Evolutionary conservation across 2,888 invertebrate species (phyloP).

Genomic region (Philaethria dido): DNA sequence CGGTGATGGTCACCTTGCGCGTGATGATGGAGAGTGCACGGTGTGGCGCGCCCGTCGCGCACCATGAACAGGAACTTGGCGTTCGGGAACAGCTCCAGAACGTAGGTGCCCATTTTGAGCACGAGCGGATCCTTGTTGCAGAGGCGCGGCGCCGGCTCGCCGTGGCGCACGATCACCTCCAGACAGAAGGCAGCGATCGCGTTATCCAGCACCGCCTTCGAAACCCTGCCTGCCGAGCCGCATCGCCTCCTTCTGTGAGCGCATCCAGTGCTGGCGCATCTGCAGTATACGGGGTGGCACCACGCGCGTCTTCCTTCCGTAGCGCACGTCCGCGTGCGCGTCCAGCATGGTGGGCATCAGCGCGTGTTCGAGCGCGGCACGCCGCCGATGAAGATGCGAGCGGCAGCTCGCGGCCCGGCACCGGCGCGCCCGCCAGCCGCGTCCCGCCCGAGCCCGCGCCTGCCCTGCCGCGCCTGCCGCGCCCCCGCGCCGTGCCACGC

Average conservation of each 20-base stretch:
- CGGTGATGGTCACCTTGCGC: conserved; percentile 93
- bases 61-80: conserved; percentile 99
- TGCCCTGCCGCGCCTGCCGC: conserved; percentile 29
- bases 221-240: conserved; percentile 97
- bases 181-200: conserved; percentile 98
- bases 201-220: conserved; percentile 95
- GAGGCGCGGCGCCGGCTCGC: conserved; percentile 95
- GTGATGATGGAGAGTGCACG: conserved; percentile 99
- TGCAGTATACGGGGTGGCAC: conserved; percentile 98
- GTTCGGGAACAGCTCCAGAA: conserved; percentile 97
- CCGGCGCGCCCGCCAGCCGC: conserved; percentile 40
- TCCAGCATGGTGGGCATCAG: conserved; percentile 99
- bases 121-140: conserved; percentile 99
- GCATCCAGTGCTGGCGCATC: conserved; percentile 97
- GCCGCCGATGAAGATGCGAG: conserved; percentile 98
- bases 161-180: conserved; percentile 98
- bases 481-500: conserved; percentile 42
- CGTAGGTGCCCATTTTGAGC: conserved; percentile 96
- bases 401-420: conserved; percentile 93
- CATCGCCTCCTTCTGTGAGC: conserved; percentile 95
- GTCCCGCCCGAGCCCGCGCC: conserved; percentile 30
- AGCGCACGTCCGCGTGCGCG: conserved; percentile 98
- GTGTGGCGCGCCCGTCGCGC: conserved; percentile 99
- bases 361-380: conserved; percentile 98
- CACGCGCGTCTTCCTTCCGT: conserved; percentile 98